Base-by-base conservation (phyloP, 2,113 vertebrate genomes). In the Ochotona curzoniae region DNA sequence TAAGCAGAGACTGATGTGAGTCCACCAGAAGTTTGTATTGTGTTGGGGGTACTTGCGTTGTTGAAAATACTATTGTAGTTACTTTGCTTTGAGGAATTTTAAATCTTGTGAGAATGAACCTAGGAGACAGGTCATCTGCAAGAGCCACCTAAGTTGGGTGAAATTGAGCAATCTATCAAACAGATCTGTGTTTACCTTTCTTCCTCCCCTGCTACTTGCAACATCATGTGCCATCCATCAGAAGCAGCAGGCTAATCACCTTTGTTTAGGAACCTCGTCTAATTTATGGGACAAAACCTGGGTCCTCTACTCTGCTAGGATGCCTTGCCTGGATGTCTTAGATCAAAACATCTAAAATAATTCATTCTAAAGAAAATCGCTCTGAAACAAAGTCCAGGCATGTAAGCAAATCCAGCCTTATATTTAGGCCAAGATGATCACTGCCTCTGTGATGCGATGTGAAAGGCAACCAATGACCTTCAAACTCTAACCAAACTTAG, bases 301-400 rank as follows among this genome's bases (percentile, higher is more conserved):
- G 51, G 35, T 61, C 38, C 9, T 96, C 12, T 83, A 85, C 38
- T 87, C 69, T 84, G 18, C 44, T 87, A 85, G 38, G 67, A 84
- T 94, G 35, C 13, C 17, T 87, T 57, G 61, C 13, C 80, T 8
- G 61, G 38, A 82, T 74, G 81, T 81, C 64, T 74, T 81, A 96
- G 63, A 94, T 94, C 81, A 91, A 92, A 96, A 61, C 49, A 25
- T 87, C 83, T 94, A 79, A 73, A 81, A 79, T 96, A 82, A 83
- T 35, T 85, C 81, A 51, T 51, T 87, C 80, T 54, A 1, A 83
- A 93, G 91, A 64, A 66, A 21, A 51, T 54, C n/a, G 3, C 51
- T 47, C 75, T 70, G 49, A 82, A 74, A 60, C 25, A 84, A 94
- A 90, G 60, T 30, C 23, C 61, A 23, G 4, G 3, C 76, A 47